Evolutionary conservation across 2,797 vertebrate genomes (phyloP).

Genomic region (Phalloptychus januarius): DNA sequence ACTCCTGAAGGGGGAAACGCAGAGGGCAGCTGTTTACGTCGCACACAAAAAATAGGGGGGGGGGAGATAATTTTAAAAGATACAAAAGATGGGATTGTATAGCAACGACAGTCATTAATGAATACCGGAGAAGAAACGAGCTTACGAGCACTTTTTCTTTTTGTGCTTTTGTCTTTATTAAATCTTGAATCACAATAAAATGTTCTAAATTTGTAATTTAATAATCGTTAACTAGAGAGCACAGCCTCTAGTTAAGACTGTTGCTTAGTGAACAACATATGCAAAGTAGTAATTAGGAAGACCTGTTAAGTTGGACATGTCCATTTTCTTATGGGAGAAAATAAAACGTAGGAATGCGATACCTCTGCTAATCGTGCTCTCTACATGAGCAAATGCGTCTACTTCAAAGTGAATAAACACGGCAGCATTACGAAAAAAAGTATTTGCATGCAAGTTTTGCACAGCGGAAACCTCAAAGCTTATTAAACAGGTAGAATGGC

Average conservation of each 20-base stretch:
- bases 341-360: background rate
- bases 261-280: too few species aligned
- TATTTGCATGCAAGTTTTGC: background rate
- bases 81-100: background rate
- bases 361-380: background rate
- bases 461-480: background rate
- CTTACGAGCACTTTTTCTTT: background rate
- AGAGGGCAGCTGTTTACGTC: background rate
- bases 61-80: background rate
- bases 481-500: too few species aligned
- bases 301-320: background rate
- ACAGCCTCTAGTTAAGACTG: too few species aligned
- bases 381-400: background rate
- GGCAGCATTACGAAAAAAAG: background rate
- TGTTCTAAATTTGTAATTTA: background rate
- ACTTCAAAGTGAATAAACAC: background rate
- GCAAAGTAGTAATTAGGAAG: too few species aligned
- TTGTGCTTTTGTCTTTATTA: background rate
- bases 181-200: background rate
- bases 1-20: constrained; percentile 81
- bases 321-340: background rate
- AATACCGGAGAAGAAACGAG: background rate
- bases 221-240: too few species aligned
- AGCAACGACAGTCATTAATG: background rate
- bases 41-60: background rate